Evolutionary conservation across 2,888 invertebrate species (phyloP), one percentile per base, ranked within the genome.

Genomic region (Apamea monoglypha): DNA sequence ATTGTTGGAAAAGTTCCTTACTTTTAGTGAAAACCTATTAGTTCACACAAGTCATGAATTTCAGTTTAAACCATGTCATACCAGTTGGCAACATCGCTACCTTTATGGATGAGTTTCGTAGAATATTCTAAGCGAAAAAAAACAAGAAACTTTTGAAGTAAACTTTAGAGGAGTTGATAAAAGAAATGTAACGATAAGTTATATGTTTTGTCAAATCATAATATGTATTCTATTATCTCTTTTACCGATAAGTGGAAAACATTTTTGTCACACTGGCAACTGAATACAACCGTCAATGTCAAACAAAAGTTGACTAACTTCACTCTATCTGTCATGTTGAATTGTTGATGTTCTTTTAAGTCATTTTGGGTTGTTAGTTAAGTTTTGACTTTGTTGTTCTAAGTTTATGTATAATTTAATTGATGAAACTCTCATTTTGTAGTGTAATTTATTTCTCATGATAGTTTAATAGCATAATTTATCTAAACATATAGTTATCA

Each of bases 211-310:
- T 66, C 25, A 63, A 32, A 63, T 29, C 6, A 7, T 67, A 36
- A 32, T 32, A n/a, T n/a, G n/a, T n/a, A 66, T 10, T 53, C 12
- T 40, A 40, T 29, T 40, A 21, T 16, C 21, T 16, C 0, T 29
- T 21, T 40, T 29, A 71, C 25, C 10, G 29, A 3, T 25, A 53
- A 2, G 32, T n/a, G 61, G 76, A 66, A 64, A 44, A 56, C 4
- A 32, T 21, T 76, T 72, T 79, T 82, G 21, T 29, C 2, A 40
- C 14, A 36, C 71, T 82, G 81, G 83, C 71, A 82, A 82, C 67
- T 59, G 8, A 18, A 63, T 40, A 56, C 4, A n/a, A 40, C 67
- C 21, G 83, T 76, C 83, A 78, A 56, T 53, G 83, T 83, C 78
- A 83, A 8, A 32, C 78, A 82, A 6, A 74, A 32, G 18, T 76